Base-by-base conservation (phyloP, 2,113 vertebrate genomes). In the Cyphomyrus plagiostoma region DNA sequence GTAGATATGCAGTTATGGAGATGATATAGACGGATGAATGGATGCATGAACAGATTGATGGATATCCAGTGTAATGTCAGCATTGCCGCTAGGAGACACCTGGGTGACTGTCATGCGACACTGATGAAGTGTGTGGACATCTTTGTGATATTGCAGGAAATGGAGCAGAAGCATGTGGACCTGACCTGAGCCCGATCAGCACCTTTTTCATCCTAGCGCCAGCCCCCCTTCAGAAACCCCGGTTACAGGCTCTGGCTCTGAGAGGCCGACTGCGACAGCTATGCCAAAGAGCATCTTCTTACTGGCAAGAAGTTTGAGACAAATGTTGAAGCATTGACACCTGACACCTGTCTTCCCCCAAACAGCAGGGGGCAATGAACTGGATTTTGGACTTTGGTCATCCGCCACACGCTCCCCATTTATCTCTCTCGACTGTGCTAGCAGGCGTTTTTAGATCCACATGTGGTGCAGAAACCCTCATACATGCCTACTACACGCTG, bases 221-320 rank as follows among this genome's bases (percentile, higher is more conserved):
- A 85, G 46, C 5, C 42, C 46, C 46, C 21, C 83, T 26, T 26
- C 45, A 85, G 70, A 77, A 17, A 35, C 85, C 5, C n/a, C 85
- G 53, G 3, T 50, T 30, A 87, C 50, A 8, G 26, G 11, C 83
- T 56, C 48, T 7, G 13, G 50, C 19, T 46, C 26, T 53, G 85
- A 87, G 53, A 35, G 49, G 19, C 84, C 13, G 7, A 85, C 83
- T 46, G 46, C 6, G 35, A 21, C 30, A 39, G 26, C 13, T 53
- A 56, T 53, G 50, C 56, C 85, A 56, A 87, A 53, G 23, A 53
- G 50, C 85, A 87, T 87, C 30, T 87, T 50, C n/a, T 26, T 86
- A 53, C 21, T 53, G 49, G 49, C 23, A 21, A 53, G 48, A 53
- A 35, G 85, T 87, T 87, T 53, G 23, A 53, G 85, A 87, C 85